Percentiles rank a stretch among this genome's conserved stretches.
phyloP scores from a whole-genome alignment of 2,888 invertebrate genomes.

The Pseudococcus longispinus region DNA sequence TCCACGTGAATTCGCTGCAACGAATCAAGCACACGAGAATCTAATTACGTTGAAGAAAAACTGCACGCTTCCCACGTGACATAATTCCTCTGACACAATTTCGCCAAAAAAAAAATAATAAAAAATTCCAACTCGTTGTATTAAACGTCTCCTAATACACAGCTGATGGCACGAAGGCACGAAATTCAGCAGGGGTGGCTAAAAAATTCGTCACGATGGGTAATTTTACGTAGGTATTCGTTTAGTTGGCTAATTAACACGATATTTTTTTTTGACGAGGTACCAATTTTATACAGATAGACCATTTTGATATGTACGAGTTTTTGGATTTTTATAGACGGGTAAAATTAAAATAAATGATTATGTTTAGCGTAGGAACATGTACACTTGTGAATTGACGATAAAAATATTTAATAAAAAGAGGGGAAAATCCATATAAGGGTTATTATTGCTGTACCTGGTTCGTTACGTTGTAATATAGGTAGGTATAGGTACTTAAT shows the following conservation, averaged over 20 bases:
- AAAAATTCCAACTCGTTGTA: slow-evolving; percentile 16
- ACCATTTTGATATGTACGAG: slow-evolving; percentile 22
- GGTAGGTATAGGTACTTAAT: not conserved
- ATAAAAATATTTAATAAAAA: not conserved
- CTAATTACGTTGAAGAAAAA: not conserved
- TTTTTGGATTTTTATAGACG: too few relatives aligned
- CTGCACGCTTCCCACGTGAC: slow-evolving; percentile 15
- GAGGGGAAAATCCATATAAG: not conserved
- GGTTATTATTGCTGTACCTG: not conserved
- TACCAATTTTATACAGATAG: too few relatives aligned
- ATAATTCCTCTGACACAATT: slow-evolving; percentile 35
- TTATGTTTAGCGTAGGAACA: slow-evolving; percentile 33
- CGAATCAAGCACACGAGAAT: not conserved
- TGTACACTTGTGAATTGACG: not conserved
- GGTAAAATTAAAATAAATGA: slow-evolving; percentile 19
- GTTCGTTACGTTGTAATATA: not conserved
- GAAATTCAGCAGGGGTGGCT: slow-evolving; percentile 10
- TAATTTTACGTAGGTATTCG: not conserved
- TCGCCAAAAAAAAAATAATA: slow-evolving; percentile 26
- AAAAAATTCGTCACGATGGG: not conserved
- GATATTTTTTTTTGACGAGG: too few relatives aligned
- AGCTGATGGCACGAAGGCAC: slow-evolving; percentile 21
- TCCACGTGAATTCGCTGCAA: not conserved
- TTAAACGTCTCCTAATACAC: not conserved
- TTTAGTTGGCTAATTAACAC: not conserved